Evolutionary conservation across 2,113 vertebrate species (phyloP).

Genomic region (Periophthalmus modestus): DNA sequence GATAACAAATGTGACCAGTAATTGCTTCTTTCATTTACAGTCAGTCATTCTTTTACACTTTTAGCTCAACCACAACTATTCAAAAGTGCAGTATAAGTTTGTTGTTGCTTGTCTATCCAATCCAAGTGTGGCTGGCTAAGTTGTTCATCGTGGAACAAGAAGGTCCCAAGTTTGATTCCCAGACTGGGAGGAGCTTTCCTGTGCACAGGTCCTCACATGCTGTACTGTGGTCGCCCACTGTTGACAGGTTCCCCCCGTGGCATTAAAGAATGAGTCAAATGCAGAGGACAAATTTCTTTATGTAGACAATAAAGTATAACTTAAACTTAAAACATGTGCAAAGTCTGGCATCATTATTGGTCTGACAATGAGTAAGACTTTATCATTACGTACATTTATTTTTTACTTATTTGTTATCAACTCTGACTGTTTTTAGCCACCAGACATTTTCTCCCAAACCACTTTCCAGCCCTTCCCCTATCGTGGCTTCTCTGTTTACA

Average conservation of each 20-base stretch:
- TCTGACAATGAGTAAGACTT: not conserved
- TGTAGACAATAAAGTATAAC: not conserved
- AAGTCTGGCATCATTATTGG: not conserved
- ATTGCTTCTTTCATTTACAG: not conserved
- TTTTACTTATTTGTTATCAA: not conserved
- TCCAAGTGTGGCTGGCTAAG: no score
- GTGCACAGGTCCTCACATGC: not conserved
- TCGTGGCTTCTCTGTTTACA: not conserved
- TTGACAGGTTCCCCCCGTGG: no score
- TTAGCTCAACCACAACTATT: no score
- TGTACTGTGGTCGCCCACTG: no score
- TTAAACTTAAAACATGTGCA: not conserved
- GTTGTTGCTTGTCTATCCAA: no score
- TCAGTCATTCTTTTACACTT: no score
- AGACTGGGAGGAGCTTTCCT: no score
- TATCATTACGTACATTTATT: not conserved
- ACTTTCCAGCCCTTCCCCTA: not conserved
- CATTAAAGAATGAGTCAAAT: no score
- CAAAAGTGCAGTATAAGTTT: no score
- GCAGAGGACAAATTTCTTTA: no score
- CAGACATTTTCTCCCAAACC: not conserved
- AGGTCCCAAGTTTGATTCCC: no score
- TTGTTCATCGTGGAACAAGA: no score
- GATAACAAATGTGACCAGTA: not conserved
- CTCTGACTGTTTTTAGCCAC: not conserved